phyloP scores from a whole-genome alignment of 30 jellyfish, hydroid and myxozoan species.

The Aurelia sp. region DNA sequence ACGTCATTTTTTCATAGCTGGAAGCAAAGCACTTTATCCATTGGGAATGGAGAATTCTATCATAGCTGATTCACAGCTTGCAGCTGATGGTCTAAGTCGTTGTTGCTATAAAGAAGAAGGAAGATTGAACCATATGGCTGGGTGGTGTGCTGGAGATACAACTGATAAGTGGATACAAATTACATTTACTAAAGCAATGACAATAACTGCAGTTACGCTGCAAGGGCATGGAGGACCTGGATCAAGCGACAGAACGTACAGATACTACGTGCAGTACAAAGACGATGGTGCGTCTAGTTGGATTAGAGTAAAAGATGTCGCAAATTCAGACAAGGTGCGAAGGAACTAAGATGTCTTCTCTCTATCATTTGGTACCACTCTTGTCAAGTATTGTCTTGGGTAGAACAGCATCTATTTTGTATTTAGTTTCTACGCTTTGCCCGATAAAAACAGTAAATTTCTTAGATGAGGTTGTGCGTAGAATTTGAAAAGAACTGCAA shows the following conservation, averaged over 20 bases:
- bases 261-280: conserved; percentile 30
- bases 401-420: no score
- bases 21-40: conserved; percentile 5
- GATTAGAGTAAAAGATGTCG: neutral
- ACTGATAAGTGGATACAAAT: conserved; percentile 49
- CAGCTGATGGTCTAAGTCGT: no score
- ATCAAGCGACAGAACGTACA: conserved; percentile 34
- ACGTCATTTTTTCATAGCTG: neutral
- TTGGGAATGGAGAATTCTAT: conserved; percentile 33
- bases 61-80: neutral
- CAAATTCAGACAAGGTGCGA: conserved; percentile 18
- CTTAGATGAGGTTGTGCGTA: neutral
- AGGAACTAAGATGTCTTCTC: no score
- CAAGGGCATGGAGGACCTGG: conserved; percentile 62
- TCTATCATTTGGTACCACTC: no score
- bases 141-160: conserved; percentile 55
- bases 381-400: neutral
- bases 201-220: conserved; percentile 42
- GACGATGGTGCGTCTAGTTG: neutral
- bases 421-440: no score
- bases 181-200: conserved; percentile 44
- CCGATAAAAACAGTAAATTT: neutral
- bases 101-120: neutral
- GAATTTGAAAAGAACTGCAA: no score
- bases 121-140: neutral